Percentiles rank a stretch among this genome's conserved stretches.
Conservation (phyloP, 1,140 invertebrate genomes). For the Penaeus chinensis region DNA sequence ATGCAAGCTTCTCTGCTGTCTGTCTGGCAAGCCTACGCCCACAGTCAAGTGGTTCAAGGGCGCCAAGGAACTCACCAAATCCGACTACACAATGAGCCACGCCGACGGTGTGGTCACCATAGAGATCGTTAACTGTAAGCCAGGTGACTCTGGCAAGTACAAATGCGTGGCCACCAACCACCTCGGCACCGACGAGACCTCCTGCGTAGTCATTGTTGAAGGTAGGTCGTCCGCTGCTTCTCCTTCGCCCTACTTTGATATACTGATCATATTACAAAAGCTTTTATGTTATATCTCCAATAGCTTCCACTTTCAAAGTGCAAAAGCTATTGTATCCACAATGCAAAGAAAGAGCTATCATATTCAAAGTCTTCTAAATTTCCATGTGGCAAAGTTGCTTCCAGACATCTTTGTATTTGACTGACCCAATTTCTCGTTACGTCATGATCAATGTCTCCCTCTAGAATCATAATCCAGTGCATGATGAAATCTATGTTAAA, state of each 20-base stretch:
- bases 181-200: slow-evolving; percentile 93
- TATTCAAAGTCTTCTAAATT: background rate
- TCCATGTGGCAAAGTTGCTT: too few species aligned
- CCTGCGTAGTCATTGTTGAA: slow-evolving; percentile 96
- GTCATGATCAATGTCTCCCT: too few species aligned
- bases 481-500: too few species aligned
- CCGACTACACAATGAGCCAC: slow-evolving; percentile 89
- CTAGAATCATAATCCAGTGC: too few species aligned
- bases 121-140: slow-evolving; percentile 94
- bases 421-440: too few species aligned
- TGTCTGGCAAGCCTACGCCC: slow-evolving; percentile 92
- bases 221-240: slow-evolving; percentile 73
- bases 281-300: background rate
- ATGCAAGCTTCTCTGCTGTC: slow-evolving; percentile 96
- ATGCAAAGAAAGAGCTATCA: slow-evolving; percentile 8
- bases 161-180: slow-evolving; percentile 90
- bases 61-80: slow-evolving; percentile 87
- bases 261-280: background rate
- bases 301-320: too few species aligned
- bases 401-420: too few species aligned
- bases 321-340: too few species aligned
- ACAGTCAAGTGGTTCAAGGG: slow-evolving; percentile 94
- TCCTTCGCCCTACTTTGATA: background rate
- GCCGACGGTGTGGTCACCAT: slow-evolving; percentile 94
- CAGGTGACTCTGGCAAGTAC: slow-evolving; percentile 96